Evolutionary conservation across 2,113 vertebrate genomes (phyloP), one percentile per base, ranked within the genome.

Genomic region (Coryphaenoides rupestris): DNA sequence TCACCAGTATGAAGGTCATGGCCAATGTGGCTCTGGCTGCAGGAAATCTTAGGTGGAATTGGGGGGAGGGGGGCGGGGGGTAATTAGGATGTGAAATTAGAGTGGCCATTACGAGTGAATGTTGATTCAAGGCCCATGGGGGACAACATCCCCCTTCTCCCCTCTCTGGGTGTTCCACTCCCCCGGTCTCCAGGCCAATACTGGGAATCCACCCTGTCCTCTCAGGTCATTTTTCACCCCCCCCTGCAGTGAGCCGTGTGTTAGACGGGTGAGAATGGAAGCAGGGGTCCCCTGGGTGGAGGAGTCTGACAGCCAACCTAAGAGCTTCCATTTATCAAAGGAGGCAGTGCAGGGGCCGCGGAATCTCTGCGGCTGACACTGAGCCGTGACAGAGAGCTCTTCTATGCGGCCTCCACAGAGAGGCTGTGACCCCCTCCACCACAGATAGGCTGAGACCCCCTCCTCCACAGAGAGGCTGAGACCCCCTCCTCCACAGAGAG

Each of bases 21-120:
- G 65, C 60, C 77, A 76, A 67, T 74, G 75, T 79, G 73, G 64
- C 73, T 70, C 65, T 80, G 70, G 82, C 84, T 79, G 63, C 63
- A 72, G 81, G 84, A 82, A 80, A 87, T 75, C 33, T 40, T 7
- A 40, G 33, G 33, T 40, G 33, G 33, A 12, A 40, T 2, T 7
- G 33, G 33, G 9, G 33, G 33, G 33, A 10, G 33, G 4, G 60
- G 74, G 71, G 68, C 14, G 23, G 50, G 64, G 75, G 82, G 72
- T 81, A 83, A 87, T 86, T 89, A 86, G 78, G 73, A 82, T 73
- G 84, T 81, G 81, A 73, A 86, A 84, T 81, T 85, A 78, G 81
- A 73, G 75, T 83, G 80, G 83, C 81, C 86, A 86, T 87, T 86
- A 87, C 77, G 60, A 76, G 75, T 63, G 75, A 78, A 68, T 86